Evolutionary conservation across 2,888 invertebrate species (phyloP).

Genomic region (Trypoxylon attenuatum): DNA sequence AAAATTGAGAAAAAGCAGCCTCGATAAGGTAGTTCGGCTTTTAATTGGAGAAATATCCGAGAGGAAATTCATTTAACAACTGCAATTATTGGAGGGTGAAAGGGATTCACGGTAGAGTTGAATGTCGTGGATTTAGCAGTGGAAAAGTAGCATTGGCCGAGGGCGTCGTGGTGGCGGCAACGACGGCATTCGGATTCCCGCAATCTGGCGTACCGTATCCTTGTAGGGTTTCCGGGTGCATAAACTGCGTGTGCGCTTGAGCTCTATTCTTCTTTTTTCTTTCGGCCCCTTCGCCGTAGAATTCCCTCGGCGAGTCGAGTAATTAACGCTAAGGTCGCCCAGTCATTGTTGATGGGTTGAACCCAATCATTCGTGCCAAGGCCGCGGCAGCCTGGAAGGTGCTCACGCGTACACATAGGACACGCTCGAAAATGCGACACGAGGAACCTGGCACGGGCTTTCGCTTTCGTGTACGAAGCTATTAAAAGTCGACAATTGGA

Average conservation of each 20-base stretch:
- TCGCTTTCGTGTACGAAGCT: conserved; percentile 50
- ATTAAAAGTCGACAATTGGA: conserved; percentile 50
- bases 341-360: conserved; percentile 10
- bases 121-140: too few relatives aligned
- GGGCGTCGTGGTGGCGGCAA: too few relatives aligned
- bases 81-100: too few relatives aligned
- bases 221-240: background rate
- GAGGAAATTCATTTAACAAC: too few relatives aligned
- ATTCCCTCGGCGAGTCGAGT: background rate
- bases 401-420: conserved; percentile 24
- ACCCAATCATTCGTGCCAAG: conserved; percentile 42
- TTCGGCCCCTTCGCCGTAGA: background rate
- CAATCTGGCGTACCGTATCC: background rate
- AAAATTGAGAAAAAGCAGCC: too few relatives aligned
- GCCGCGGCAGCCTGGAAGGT: conserved; percentile 25
- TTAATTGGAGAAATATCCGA: too few relatives aligned
- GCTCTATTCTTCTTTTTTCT: background rate
- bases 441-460: conserved; percentile 47
- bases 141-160: too few relatives aligned
- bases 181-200: background rate
- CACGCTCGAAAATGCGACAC: conserved; percentile 35
- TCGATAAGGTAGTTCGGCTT: too few relatives aligned
- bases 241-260: background rate
- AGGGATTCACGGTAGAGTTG: too few relatives aligned
- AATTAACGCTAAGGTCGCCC: conserved; percentile 2